Evolutionary conservation across 2,888 invertebrate genomes (phyloP).

Genomic region (Neoscelio sp.): DNA sequence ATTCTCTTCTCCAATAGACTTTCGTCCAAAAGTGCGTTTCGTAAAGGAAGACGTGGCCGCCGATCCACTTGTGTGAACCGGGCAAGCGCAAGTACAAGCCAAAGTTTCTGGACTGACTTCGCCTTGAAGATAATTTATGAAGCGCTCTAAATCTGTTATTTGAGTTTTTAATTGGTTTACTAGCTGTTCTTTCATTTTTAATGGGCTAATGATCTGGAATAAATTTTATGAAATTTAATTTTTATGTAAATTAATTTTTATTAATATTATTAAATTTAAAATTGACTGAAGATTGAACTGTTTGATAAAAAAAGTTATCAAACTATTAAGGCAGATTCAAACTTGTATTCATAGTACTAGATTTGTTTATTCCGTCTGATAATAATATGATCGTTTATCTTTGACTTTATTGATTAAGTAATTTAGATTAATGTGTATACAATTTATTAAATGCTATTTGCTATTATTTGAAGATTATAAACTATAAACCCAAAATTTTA

Average conservation of each 20-base stretch:
- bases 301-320: no score
- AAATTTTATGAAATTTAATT: slow-evolving; percentile 6
- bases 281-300: not conserved
- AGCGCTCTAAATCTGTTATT: slow-evolving; percentile 98
- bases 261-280: no score
- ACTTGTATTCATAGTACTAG: no score
- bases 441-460: no score
- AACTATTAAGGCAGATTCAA: no score
- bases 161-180: slow-evolving; percentile 98
- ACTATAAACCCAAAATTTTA: no score
- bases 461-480: no score
- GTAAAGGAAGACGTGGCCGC: slow-evolving; percentile 70
- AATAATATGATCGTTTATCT: no score
- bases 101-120: slow-evolving; percentile 85
- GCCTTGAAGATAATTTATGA: slow-evolving; percentile 97
- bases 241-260: slow-evolving; percentile 1
- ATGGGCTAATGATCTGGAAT: slow-evolving; percentile 92
- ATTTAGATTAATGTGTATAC: no score
- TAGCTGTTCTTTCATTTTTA: slow-evolving; percentile 98
- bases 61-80: slow-evolving; percentile 78
- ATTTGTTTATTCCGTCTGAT: no score
- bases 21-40: slow-evolving; percentile 81
- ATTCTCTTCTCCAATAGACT: slow-evolving; percentile 80
- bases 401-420: no score
- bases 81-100: slow-evolving; percentile 84